Evolutionary conservation across 2,113 vertebrate genomes (phyloP).

Genomic region (Megalops atlanticus): DNA sequence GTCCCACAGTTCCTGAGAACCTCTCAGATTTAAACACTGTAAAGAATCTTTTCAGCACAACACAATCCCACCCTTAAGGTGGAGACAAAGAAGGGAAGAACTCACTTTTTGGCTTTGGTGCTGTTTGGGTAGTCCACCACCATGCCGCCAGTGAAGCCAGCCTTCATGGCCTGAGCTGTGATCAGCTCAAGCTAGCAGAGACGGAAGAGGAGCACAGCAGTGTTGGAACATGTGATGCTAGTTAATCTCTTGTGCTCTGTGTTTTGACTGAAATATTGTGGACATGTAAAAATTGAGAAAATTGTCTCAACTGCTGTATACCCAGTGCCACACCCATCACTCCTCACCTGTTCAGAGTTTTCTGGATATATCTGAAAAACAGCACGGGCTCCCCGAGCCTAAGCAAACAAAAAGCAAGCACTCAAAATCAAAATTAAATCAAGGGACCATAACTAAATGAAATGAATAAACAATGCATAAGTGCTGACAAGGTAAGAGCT

Average conservation of each 20-base stretch:
- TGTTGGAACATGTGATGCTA: not conserved
- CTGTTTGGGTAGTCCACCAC: conserved; percentile 98
- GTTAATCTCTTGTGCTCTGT: not conserved
- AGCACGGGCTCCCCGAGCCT: conserved; percentile 86
- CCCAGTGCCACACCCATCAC: not conserved
- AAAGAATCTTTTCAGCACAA: conserved; percentile 9
- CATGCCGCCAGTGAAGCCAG: conserved; percentile 92
- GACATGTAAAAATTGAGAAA: not conserved
- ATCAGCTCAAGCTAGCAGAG: conserved; percentile 86
- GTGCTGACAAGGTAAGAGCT: too few species aligned
- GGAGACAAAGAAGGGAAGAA: not conserved
- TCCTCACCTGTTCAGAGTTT: conserved; percentile 87
- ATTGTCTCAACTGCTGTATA: not conserved
- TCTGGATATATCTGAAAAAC: conserved; percentile 95
- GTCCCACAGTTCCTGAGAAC: too few species aligned
- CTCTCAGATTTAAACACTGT: too few species aligned
- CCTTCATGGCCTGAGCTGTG: conserved; percentile 87
- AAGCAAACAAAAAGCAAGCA: conserved; percentile 37
- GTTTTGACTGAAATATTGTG: not conserved
- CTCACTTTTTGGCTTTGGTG: conserved; percentile 93
- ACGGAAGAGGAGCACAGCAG: not conserved
- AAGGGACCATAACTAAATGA: not conserved
- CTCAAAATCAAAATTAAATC: not conserved
- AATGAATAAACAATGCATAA: not conserved
- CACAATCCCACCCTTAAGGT: conserved; percentile 19